These are phyloP conservation scores for Perdita meconis DNA, from an alignment of 2,888 invertebrate species.

Conservation along the genomic window DNA sequence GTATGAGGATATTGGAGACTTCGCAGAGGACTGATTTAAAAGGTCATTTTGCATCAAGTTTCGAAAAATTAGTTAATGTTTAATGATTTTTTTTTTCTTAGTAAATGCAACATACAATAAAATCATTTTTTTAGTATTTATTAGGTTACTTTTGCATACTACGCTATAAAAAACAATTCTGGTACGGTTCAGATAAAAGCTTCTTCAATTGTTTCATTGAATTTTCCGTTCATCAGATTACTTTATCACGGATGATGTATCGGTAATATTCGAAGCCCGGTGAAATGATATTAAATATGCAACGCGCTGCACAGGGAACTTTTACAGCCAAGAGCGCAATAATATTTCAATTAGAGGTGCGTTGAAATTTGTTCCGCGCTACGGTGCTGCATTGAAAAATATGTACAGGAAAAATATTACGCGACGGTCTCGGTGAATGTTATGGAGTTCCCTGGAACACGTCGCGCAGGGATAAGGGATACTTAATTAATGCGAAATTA, in stretches of 20 bases:
- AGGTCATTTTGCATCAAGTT: no score
- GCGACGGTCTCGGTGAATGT: conserved; percentile 10
- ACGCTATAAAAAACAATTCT: no score
- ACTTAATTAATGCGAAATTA: conserved; percentile 49
- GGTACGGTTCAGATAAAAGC: not conserved
- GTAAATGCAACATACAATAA: no score
- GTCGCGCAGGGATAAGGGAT: not conserved
- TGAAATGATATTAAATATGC: not conserved
- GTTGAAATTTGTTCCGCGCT: conserved; percentile 2
- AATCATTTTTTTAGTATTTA: no score
- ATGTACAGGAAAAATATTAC: not conserved
- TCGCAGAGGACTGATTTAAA: no score
- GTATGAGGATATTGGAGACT: no score
- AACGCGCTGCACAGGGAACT: not conserved
- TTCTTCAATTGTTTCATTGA: not conserved
- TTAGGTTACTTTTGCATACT: no score
- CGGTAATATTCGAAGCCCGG: conserved; percentile 1
- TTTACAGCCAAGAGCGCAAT: not conserved
- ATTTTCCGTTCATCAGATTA: not conserved
- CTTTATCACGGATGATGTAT: no score
- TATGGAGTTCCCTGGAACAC: no score
- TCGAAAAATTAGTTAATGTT: no score
- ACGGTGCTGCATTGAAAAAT: not conserved
- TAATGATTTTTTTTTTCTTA: no score
- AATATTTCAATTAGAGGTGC: not conserved